Conservation (phyloP, 1,140 invertebrate genomes). For the Zaprionus vittiger region DNA sequence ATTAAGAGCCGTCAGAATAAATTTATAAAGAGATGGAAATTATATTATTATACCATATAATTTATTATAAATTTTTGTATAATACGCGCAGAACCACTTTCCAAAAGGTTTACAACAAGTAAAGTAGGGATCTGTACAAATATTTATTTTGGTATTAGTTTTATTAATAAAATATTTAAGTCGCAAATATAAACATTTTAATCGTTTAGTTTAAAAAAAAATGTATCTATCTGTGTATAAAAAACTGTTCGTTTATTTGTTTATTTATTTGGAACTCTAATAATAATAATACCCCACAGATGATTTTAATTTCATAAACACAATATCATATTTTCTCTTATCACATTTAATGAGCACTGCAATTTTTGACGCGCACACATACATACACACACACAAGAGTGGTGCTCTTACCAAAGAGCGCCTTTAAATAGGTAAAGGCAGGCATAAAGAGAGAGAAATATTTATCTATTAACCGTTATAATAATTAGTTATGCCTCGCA, state of each 20-base stretch:
- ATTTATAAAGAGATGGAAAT: not conserved
- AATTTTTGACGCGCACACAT: not conserved
- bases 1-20: slow-evolving; percentile 1
- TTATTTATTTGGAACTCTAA: not conserved
- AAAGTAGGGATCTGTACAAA: no score
- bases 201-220: not conserved
- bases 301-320: slow-evolving; percentile 3
- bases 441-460: slow-evolving; percentile 16
- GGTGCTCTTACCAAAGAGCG: slow-evolving; percentile 27
- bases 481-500: slow-evolving; percentile 64
- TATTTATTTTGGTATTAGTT: not conserved
- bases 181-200: not conserved
- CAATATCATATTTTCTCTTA: slow-evolving; percentile 7
- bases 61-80: not conserved
- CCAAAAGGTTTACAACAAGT: no score
- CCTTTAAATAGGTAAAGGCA: not conserved
- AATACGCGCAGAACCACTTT: not conserved
- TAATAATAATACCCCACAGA: not conserved
- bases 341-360: slow-evolving; percentile 1
- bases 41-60: no score
- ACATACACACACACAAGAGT: not conserved
- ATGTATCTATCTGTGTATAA: not conserved
- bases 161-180: not conserved
- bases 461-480: slow-evolving; percentile 44
- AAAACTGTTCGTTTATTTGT: not conserved